Base-by-base conservation (phyloP, 2,888 invertebrate genomes). In the Drosophila koepferae region DNA sequence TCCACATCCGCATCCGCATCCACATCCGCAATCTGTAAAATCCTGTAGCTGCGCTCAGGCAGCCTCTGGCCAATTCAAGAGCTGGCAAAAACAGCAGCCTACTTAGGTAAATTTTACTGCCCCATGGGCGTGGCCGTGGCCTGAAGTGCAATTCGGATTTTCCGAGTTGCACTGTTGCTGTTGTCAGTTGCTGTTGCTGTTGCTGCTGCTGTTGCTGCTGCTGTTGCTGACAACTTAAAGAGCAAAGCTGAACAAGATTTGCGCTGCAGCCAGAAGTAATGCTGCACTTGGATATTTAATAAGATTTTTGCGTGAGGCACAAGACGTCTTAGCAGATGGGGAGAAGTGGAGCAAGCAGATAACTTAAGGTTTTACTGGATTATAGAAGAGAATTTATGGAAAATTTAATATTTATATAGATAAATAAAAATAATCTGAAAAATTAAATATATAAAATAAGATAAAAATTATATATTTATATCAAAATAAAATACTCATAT, bases 71-170 rank as follows among this genome's bases (percentile, higher is more conserved):
- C 53, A 58, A 55, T 69, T 63, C 59, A 60, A 63, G 60, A 58
- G 65, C 72, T 53, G 60, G 61, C 67, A 75, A 72, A 58, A 54
- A 20, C 78, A 73, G 60, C 68, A 63, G 77, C 76, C 74, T 69
- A 69, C 79, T 78, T 76, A 69, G 68, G 63, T 62, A 78, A 79
- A 77, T 77, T 62, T 74, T 44, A 69, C 54, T 69, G 59, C 23
- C 63, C 79, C 59, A 34, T 74, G 79, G 76, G 74, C 76, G 76
- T 74, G 69, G 64, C 69, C 51, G 14, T 20, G 31, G 20, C 23
- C 31, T 53, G 46, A 36, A 74, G 56, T 63, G 46, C 61, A 41
- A 58, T 66, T 55, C 46, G 38, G 43, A 74, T 34, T 63, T 60
- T 34, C 51, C 54, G 8, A 63, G 63, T 44, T 43, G 58, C 48